Percentiles rank a stretch among this genome's conserved stretches.
Evolutionary conservation across 2,797 vertebrate species (phyloP).

Genomic region (Bryconaethiops microstoma): DNA sequence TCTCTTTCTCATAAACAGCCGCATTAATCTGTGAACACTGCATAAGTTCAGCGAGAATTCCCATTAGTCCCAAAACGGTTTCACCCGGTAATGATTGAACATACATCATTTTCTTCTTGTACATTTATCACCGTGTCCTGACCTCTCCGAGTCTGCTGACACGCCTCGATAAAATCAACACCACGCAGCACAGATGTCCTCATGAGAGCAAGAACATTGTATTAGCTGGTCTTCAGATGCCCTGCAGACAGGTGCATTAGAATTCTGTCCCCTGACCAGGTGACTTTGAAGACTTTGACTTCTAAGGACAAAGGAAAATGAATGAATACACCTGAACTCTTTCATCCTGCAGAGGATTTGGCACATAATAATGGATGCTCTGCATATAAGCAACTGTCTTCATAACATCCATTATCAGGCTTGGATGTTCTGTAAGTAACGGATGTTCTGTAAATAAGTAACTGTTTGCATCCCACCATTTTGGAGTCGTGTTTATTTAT

Average conservation of each 20-base stretch:
- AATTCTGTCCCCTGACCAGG: background rate
- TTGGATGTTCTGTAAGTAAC: too few relatives aligned
- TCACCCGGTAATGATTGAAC: slow-evolving; percentile 81
- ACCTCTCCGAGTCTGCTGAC: slow-evolving; percentile 69
- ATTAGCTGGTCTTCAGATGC: slow-evolving; percentile 65
- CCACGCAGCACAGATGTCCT: slow-evolving; percentile 67
- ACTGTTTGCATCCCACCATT: too few relatives aligned
- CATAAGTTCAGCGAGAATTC: slow-evolving; percentile 75
- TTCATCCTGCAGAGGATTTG: too few relatives aligned
- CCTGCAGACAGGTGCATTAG: slow-evolving; percentile 64
- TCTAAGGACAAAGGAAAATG: background rate
- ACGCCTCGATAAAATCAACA: slow-evolving; percentile 79
- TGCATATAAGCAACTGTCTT: too few relatives aligned
- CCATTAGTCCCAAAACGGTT: slow-evolving; percentile 84
- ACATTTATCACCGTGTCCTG: slow-evolving; percentile 85
- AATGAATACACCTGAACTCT: too few relatives aligned
- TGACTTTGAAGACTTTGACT: background rate
- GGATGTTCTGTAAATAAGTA: too few relatives aligned
- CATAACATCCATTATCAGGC: too few relatives aligned
- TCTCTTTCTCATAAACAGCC: background rate
- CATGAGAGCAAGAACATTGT: slow-evolving; percentile 71
- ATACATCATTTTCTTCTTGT: slow-evolving; percentile 82
- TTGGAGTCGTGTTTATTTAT: too few relatives aligned
- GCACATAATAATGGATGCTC: too few relatives aligned
- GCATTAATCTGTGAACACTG: slow-evolving; percentile 67